These are phyloP conservation scores for Fragum sueziense DNA, from an alignment of 2,888 invertebrate genomes.

Conservation along the genomic window DNA sequence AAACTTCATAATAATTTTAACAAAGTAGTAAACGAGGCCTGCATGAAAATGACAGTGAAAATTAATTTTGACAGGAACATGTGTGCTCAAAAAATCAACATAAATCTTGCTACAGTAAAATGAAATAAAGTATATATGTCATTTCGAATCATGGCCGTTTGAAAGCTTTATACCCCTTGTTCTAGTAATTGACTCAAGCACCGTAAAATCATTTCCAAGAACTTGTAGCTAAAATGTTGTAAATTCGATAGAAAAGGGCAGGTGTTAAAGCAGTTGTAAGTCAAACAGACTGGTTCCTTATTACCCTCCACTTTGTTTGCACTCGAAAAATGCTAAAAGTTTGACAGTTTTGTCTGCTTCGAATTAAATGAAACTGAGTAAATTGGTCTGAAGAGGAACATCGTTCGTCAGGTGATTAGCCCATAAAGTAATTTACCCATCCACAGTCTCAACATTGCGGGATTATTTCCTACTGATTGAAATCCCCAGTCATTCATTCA, in stretches of 20 bases:
- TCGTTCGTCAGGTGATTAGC: conserved; percentile 21
- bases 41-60: neutral
- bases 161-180: conserved; percentile 18
- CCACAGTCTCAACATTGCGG: no score
- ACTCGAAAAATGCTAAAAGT: conserved; percentile 44
- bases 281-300: neutral
- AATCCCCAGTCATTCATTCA: no score
- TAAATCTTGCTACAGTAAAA: conserved; percentile 16
- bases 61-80: conserved; percentile 3
- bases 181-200: conserved; percentile 13
- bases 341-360: conserved; percentile 52
- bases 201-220: neutral
- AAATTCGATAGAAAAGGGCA: neutral
- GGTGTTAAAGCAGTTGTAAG: neutral
- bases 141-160: conserved; percentile 19
- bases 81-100: conserved; percentile 7
- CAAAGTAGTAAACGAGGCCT: neutral
- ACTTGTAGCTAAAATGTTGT: neutral
- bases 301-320: conserved; percentile 38
- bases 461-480: no score
- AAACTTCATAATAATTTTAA: no score
- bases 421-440: neutral
- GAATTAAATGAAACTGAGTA: conserved; percentile 48
- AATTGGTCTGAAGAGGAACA: conserved; percentile 26
- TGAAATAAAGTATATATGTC: conserved; percentile 23